Evolutionary conservation across 2,113 vertebrate species (phyloP).

Genomic region (Rhodinocichla rosea): DNA sequence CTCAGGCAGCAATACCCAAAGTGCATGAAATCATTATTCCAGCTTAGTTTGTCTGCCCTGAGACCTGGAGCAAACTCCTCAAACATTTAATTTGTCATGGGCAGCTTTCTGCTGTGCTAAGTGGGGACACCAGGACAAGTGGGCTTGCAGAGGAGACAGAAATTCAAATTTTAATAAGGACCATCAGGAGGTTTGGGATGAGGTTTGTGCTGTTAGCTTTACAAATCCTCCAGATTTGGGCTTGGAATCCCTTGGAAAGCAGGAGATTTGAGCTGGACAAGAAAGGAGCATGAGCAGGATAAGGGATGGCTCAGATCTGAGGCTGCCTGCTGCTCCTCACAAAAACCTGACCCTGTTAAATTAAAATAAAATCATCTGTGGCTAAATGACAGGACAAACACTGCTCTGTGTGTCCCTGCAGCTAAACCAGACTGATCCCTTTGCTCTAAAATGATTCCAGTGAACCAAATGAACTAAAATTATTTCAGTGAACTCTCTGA

Average conservation of each 20-base stretch:
- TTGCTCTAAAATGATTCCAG: too few relatives aligned
- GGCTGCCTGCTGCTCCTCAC: constrained; percentile 61
- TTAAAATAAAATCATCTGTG: neutral
- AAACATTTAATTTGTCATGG: constrained; percentile 61
- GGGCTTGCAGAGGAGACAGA: neutral
- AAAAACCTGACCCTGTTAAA: neutral
- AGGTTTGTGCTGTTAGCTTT: neutral
- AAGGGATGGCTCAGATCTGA: constrained; percentile 68
- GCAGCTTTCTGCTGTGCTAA: neutral
- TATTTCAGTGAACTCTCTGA: neutral
- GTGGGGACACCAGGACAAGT: neutral
- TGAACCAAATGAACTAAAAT: too few relatives aligned
- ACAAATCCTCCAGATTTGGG: constrained; percentile 51
- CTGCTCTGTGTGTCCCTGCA: neutral
- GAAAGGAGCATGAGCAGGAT: constrained; percentile 62
- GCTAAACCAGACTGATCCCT: neutral
- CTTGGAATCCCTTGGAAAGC: constrained; percentile 57
- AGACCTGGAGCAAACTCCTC: constrained; percentile 48
- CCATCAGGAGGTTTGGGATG: neutral
- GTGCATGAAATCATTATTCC: constrained; percentile 75
- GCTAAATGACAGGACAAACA: constrained; percentile 20
- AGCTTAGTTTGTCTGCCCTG: constrained; percentile 71
- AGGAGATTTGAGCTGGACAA: constrained; percentile 32
- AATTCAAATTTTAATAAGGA: neutral
- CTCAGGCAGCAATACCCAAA: constrained; percentile 68